These are phyloP conservation scores for Cygnus olor DNA, from an alignment of 2,797 vertebrate genomes.

Conservation along the genomic window DNA sequence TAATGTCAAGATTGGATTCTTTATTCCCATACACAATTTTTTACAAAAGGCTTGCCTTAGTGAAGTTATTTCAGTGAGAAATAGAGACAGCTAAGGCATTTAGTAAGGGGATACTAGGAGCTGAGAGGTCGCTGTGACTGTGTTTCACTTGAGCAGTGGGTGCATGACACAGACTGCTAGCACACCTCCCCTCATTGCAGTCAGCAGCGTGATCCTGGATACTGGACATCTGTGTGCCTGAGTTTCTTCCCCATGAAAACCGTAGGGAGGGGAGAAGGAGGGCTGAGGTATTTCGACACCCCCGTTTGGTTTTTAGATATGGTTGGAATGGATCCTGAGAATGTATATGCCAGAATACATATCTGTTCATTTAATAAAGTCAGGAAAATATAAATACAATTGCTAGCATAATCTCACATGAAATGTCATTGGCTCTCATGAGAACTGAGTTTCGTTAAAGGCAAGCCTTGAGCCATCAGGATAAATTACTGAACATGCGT, in stretches of 20 bases:
- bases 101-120: neutral
- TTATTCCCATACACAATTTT: neutral
- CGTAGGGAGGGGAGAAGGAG: neutral
- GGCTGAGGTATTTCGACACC: neutral
- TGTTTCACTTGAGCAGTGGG: neutral
- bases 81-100: neutral
- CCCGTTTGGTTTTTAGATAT: neutral
- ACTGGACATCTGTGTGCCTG: accelerated
- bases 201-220: neutral
- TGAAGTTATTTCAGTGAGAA: neutral
- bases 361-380: neutral
- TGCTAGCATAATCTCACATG: neutral
- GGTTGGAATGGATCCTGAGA: neutral
- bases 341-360: neutral
- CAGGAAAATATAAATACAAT: neutral
- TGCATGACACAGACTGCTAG: neutral
- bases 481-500: neutral
- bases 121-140: neutral
- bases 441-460: neutral
- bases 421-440: neutral
- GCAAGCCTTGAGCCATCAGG: neutral
- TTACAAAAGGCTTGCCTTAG: neutral
- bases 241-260: neutral
- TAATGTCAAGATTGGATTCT: neutral
- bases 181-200: neutral